Percentiles rank a stretch among this genome's conserved stretches.
phyloP scores from a whole-genome alignment of 2,113 vertebrate genomes.

The Danio rerio region GRCz12tu NC_133189.1:39735501-39736000 shows the following conservation, averaged over 20 bases:
- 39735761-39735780: conserved; percentile 79
- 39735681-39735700: conserved; percentile 77
- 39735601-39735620: conserved; percentile 52
- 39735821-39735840: conserved; percentile 18
- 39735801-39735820: conserved; percentile 43
- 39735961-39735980: conserved; percentile 32
- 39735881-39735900: conserved; percentile 24
- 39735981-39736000: conserved; percentile 10
- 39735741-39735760: conserved; percentile 88
- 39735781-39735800: conserved; percentile 66
- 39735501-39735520: too few species aligned
- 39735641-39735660: conserved; percentile 86
- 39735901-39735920: conserved; percentile 21
- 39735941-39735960: not conserved
- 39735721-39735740: conserved; percentile 81
- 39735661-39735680: conserved; percentile 76
- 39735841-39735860: conserved; percentile 26
- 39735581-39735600: conserved; percentile 60
- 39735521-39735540: not conserved
- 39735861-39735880: conserved; percentile 12
- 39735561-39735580: conserved; percentile 55
- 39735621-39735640: conserved; percentile 80
- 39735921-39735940: not conserved
- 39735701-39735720: conserved; percentile 84
- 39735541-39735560: conserved; percentile 45